Conservation (phyloP, 2,113 vertebrate genomes). For the Caranx ignobilis region DNA sequence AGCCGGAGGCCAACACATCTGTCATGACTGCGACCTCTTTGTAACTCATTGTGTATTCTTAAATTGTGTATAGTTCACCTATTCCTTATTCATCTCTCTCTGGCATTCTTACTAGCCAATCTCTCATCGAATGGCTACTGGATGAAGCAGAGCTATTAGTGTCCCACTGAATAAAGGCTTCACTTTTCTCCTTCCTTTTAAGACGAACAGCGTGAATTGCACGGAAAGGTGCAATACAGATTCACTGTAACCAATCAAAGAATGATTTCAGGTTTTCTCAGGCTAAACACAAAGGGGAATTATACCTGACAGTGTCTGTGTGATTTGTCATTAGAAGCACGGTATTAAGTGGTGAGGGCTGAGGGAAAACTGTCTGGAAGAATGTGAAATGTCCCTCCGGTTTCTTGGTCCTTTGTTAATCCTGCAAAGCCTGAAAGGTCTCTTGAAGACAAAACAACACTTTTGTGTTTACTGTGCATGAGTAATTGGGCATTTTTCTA, state of each 20-base stretch:
- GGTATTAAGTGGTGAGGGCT: background rate
- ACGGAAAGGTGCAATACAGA: slow-evolving; percentile 1
- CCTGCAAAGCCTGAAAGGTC: background rate
- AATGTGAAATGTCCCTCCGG: slow-evolving; percentile 9
- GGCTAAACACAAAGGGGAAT: slow-evolving; percentile 20
- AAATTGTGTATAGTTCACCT: slow-evolving; percentile 40
- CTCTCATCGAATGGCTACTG: slow-evolving; percentile 52
- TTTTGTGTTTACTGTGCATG: slow-evolving; percentile 19
- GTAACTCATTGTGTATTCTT: slow-evolving; percentile 54
- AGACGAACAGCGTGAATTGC: background rate
- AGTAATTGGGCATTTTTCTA: slow-evolving; percentile 26
- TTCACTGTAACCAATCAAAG: background rate
- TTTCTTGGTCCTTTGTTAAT: slow-evolving; percentile 13
- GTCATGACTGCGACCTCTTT: slow-evolving; percentile 41
- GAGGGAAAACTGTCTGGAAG: slow-evolving; percentile 9
- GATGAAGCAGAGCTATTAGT: slow-evolving; percentile 53
- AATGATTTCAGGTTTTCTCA: slow-evolving; percentile 24
- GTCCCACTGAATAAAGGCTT: slow-evolving; percentile 43
- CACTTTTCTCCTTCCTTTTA: slow-evolving; percentile 25
- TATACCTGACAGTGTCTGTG: background rate
- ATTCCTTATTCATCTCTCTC: slow-evolving; percentile 57
- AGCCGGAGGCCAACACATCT: slow-evolving; percentile 43
- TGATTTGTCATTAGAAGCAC: slow-evolving; percentile 9
- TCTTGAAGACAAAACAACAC: slow-evolving; percentile 3
- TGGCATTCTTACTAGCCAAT: slow-evolving; percentile 41